phyloP scores from a whole-genome alignment of 2,797 vertebrate species.

The Nothura maculosa region DNA sequence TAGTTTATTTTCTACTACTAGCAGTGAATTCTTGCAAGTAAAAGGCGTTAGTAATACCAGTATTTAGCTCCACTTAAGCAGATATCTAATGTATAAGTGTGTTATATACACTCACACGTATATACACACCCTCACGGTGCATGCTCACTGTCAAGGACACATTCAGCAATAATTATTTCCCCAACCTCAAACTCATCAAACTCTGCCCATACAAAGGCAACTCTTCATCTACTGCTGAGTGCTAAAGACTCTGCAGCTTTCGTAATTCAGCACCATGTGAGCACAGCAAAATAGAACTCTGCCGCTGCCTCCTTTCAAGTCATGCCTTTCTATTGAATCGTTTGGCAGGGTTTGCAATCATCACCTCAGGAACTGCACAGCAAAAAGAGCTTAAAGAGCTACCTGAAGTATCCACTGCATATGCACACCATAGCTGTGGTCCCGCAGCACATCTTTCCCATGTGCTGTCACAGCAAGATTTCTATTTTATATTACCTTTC shows the following conservation, averaged over 20 bases:
- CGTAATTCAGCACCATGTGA: constrained; percentile 49
- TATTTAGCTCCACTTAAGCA: not conserved
- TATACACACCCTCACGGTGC: not conserved
- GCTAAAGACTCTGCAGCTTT: constrained; percentile 27
- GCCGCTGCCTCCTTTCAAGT: constrained; percentile 52
- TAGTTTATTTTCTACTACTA: not conserved
- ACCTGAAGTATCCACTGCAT: not conserved
- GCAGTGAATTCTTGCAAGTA: not conserved
- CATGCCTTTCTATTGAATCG: constrained; percentile 6
- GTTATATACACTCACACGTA: not conserved
- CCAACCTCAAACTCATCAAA: constrained; percentile 39
- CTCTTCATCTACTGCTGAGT: constrained; percentile 29
- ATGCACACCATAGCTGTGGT: not conserved
- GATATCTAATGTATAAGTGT: not conserved
- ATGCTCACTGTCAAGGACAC: not conserved
- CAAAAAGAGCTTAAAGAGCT: constrained; percentile 25
- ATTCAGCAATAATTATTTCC: constrained; percentile 37
- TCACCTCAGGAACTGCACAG: not conserved
- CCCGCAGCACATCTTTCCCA: not conserved
- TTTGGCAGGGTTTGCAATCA: constrained; percentile 18
- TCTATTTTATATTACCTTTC: not conserved
- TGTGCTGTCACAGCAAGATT: not conserved
- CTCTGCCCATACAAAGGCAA: constrained; percentile 54
- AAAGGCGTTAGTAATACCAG: not conserved
- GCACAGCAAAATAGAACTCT: constrained; percentile 20